Evolutionary conservation across 2,888 invertebrate genomes (phyloP).

Genomic region (Gibbula magus): DNA sequence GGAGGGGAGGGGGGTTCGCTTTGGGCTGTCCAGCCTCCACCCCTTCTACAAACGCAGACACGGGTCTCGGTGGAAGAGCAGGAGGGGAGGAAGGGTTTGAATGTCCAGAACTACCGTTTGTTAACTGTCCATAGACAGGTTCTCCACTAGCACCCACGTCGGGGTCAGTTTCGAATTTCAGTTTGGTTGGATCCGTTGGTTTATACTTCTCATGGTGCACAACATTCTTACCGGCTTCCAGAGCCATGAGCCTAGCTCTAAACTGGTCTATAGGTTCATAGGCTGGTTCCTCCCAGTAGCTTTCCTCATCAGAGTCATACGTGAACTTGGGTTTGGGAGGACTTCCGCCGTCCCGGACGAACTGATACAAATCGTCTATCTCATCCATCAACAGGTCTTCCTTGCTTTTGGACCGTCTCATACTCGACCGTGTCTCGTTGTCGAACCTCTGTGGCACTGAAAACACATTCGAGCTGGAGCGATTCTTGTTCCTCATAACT

Average conservation of each 20-base stretch:
- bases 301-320: conserved; percentile 71
- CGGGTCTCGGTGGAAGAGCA: not conserved
- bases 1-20: conserved; percentile 46
- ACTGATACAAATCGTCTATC: conserved; percentile 97
- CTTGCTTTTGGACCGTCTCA: conserved; percentile 76
- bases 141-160: not conserved
- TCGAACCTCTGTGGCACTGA: conserved; percentile 36
- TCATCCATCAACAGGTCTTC: conserved; percentile 86
- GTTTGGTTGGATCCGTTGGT: conserved; percentile 49
- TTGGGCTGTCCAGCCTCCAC: not conserved
- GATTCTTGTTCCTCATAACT: conserved; percentile 51
- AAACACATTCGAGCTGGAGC: conserved; percentile 54
- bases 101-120: not conserved
- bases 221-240: conserved; percentile 59
- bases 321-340: conserved; percentile 79
- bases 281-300: conserved; percentile 72
- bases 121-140: not conserved
- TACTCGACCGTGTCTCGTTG: not conserved
- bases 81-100: not conserved
- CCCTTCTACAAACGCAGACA: not conserved
- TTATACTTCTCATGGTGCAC: conserved; percentile 53
- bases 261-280: conserved; percentile 69
- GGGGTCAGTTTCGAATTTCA: conserved; percentile 17
- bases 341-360: conserved; percentile 92
- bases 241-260: conserved; percentile 55